Conservation (phyloP, 2,797 vertebrate genomes). For the Spondyliosoma cantharus region DNA sequence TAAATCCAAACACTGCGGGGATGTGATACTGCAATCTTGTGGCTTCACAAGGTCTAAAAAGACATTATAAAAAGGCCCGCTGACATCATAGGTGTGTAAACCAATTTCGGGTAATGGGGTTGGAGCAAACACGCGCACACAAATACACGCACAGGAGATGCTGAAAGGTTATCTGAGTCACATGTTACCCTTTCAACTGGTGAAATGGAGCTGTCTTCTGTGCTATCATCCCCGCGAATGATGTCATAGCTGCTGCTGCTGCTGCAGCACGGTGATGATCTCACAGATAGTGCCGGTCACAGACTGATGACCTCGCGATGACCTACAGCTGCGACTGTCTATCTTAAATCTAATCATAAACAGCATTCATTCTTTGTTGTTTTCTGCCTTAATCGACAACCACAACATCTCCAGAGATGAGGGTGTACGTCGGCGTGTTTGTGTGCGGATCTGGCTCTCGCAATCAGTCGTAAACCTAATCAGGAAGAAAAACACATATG, state of each 20-base stretch:
- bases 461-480: slow-evolving; percentile 64
- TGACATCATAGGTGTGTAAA: slow-evolving; percentile 73
- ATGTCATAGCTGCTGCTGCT: slow-evolving; percentile 68
- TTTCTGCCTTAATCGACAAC: slow-evolving; percentile 52
- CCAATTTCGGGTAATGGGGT: slow-evolving; percentile 72
- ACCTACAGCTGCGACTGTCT: slow-evolving; percentile 49
- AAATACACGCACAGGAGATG: slow-evolving; percentile 45
- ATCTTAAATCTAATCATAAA: slow-evolving; percentile 56
- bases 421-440: slow-evolving; percentile 18
- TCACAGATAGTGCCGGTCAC: slow-evolving; percentile 55
- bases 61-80: slow-evolving; percentile 62
- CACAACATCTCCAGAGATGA: slow-evolving; percentile 11
- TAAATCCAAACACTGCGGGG: slow-evolving; percentile 37
- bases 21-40: slow-evolving; percentile 54
- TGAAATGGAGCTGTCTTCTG: slow-evolving; percentile 48
- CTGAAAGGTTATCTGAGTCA: slow-evolving; percentile 77
- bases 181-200: slow-evolving; percentile 58
- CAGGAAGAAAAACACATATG: slow-evolving; percentile 45
- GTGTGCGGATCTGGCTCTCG: slow-evolving; percentile 22
- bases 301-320: slow-evolving; percentile 71
- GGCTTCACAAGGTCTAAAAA: slow-evolving; percentile 68
- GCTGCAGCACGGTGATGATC: slow-evolving; percentile 45
- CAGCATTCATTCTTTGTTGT: slow-evolving; percentile 31
- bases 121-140: slow-evolving; percentile 27
- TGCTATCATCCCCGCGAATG: slow-evolving; percentile 55